phyloP scores from a whole-genome alignment of 2,113 vertebrate species.

The Pedionomus torquatus region DNA sequence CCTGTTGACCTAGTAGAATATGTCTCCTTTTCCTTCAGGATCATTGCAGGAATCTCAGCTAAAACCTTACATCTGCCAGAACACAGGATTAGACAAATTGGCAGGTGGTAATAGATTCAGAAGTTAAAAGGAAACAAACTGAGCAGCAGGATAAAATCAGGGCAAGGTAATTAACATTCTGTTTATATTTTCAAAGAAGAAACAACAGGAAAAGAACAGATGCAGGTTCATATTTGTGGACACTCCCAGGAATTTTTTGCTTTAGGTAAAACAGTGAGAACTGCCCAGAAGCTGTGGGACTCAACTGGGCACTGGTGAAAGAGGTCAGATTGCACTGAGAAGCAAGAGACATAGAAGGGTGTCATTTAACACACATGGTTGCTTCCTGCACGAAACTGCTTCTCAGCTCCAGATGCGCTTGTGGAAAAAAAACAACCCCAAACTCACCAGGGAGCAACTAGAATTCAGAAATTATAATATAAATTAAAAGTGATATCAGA shows the following conservation, averaged over 20 bases:
- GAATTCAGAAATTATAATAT: slow-evolving; percentile 65
- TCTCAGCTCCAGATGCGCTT: slow-evolving; percentile 18
- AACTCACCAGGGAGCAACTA: neutral
- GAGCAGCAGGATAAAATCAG: slow-evolving; percentile 62
- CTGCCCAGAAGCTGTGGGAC: slow-evolving; percentile 1
- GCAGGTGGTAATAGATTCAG: slow-evolving; percentile 64
- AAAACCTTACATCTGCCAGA: slow-evolving; percentile 44
- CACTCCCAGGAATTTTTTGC: slow-evolving; percentile 57
- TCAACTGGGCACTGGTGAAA: neutral
- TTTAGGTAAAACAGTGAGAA: slow-evolving; percentile 31
- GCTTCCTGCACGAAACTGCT: neutral
- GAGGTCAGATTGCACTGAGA: neutral
- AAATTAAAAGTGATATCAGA: slow-evolving; percentile 67
- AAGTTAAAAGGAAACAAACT: slow-evolving; percentile 67
- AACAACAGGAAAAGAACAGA: slow-evolving; percentile 65
- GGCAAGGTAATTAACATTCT: slow-evolving; percentile 68
- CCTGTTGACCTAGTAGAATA: neutral
- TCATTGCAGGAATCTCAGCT: slow-evolving; percentile 24
- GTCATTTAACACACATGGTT: neutral
- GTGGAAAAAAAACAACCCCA: neutral
- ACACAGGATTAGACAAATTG: slow-evolving; percentile 66
- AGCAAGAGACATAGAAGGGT: neutral
- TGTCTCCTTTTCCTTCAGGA: slow-evolving; percentile 3
- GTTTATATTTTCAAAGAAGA: slow-evolving; percentile 66
- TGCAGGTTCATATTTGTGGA: slow-evolving; percentile 45